Evolutionary conservation across 2,888 invertebrate species (phyloP).

Genomic region (Dasysyrphus tricinctus): DNA sequence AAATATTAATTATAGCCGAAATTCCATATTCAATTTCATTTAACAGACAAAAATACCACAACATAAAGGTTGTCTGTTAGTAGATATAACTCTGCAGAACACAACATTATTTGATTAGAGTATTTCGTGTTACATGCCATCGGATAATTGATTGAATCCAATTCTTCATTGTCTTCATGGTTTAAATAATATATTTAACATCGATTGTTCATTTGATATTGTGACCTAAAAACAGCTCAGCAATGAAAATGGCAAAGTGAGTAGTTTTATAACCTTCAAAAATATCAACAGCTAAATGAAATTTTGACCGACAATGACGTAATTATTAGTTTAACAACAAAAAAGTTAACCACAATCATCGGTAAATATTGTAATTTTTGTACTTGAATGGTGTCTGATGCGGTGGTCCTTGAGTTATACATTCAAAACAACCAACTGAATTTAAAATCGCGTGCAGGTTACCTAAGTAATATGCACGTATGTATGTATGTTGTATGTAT

Average conservation of each 20-base stretch:
- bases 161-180: slow-evolving; percentile 20
- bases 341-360: not conserved
- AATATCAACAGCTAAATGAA: not conserved
- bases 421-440: not conserved
- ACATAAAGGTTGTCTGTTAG: not conserved
- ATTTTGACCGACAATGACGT: slow-evolving; percentile 35
- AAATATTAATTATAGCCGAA: not conserved
- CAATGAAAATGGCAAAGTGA: not conserved
- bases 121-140: slow-evolving; percentile 60
- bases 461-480: too few relatives aligned
- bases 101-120: slow-evolving; percentile 39
- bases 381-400: not conserved
- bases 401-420: not conserved
- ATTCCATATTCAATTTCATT: not conserved
- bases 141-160: slow-evolving; percentile 57
- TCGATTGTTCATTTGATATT: slow-evolving; percentile 46
- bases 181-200: not conserved
- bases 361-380: slow-evolving; percentile 7
- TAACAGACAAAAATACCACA: slow-evolving; percentile 1
- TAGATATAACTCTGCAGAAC: not conserved
- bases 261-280: not conserved
- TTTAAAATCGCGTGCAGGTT: too few relatives aligned
- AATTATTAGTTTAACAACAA: not conserved
- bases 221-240: slow-evolving; percentile 7
- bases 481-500: too few relatives aligned